phyloP scores from a whole-genome alignment of 1,140 invertebrate genomes.

The Saxidomus purpurata region DNA sequence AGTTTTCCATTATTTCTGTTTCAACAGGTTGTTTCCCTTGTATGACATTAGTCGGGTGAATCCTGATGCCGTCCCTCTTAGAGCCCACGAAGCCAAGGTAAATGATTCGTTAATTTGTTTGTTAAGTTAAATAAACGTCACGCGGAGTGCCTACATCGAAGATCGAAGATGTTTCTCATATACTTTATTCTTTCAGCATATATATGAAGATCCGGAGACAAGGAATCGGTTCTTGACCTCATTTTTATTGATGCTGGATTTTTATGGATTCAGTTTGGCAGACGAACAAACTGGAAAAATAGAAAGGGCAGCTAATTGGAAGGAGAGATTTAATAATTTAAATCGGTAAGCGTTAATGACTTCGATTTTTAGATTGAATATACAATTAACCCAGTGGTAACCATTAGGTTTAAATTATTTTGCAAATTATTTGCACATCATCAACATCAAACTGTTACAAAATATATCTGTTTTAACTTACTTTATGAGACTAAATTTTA shows the following conservation, averaged over 20 bases:
- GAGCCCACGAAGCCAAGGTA: conserved; percentile 34
- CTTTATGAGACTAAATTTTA: no score
- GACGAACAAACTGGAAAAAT: conserved; percentile 32
- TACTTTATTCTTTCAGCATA: conserved; percentile 22
- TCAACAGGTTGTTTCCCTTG: conserved; percentile 4
- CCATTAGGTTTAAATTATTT: no score
- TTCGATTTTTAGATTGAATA: no score
- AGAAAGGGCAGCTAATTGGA: conserved; percentile 7
- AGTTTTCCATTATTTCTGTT: no score
- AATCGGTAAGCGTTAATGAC: conserved; percentile 3
- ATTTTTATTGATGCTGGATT: conserved; percentile 47
- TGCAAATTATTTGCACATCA: no score
- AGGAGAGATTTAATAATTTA: conserved; percentile 33
- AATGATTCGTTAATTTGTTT: not conserved
- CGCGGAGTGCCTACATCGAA: no score
- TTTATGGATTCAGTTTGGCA: conserved; percentile 13
- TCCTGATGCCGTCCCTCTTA: not conserved
- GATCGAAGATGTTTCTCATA: no score
- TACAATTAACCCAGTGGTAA: no score
- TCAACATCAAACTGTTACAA: no score
- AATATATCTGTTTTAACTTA: no score
- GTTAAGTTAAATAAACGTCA: no score
- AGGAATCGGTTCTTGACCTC: conserved; percentile 2
- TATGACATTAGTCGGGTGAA: conserved; percentile 14
- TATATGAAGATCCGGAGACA: conserved; percentile 11